Evolutionary conservation across 2,797 vertebrate genomes (phyloP).

Genomic region (Onychomys torridus): DNA sequence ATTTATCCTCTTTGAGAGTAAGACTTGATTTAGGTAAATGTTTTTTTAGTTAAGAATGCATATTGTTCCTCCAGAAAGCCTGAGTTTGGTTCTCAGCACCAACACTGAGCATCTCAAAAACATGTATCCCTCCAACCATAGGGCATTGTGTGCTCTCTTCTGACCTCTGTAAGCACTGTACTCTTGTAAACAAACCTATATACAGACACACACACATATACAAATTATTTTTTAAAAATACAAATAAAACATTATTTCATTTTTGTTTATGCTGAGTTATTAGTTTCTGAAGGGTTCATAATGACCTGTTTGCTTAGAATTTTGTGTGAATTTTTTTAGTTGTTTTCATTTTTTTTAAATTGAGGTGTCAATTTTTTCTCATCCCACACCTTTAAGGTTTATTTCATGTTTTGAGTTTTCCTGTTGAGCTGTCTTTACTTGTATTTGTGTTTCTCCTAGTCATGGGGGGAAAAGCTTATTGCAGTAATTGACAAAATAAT

Average conservation of each 20-base stretch:
- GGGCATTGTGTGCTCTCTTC: too few relatives aligned
- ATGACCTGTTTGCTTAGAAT: too few relatives aligned
- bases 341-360: not conserved
- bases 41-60: not conserved
- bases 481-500: not conserved
- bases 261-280: not conserved
- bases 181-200: not conserved
- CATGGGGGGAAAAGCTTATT: not conserved
- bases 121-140: not conserved
- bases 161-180: not conserved
- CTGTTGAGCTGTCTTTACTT: not conserved
- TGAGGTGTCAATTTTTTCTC: not conserved
- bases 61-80: not conserved
- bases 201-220: not conserved
- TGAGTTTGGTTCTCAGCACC: not conserved
- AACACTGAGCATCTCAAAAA: not conserved
- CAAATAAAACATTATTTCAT: not conserved
- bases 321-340: not conserved
- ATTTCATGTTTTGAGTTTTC: not conserved
- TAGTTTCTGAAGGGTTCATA: not conserved
- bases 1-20: not conserved
- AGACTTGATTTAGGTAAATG: not conserved
- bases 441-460: not conserved
- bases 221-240: not conserved
- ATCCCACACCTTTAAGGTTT: not conserved